These are phyloP conservation scores for Marisa cornuarietis DNA, from an alignment of 1,140 invertebrate genomes.

Conservation along the genomic window DNA sequence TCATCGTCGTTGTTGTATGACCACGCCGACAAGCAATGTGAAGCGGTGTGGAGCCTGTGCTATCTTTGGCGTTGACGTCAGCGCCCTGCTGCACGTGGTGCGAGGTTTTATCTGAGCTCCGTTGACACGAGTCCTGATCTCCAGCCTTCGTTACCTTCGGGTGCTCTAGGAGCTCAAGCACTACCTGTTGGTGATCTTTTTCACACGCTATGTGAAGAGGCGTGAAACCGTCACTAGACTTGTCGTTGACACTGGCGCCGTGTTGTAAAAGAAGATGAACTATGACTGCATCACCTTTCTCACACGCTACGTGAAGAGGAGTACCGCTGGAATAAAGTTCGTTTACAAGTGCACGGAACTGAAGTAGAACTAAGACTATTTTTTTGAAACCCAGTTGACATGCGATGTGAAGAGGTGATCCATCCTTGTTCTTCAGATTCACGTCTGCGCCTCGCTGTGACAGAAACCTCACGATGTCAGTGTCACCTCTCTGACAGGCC, in stretches of 20 bases:
- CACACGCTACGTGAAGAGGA: neutral
- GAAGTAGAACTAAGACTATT: neutral
- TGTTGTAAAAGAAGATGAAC: neutral
- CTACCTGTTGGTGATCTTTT: neutral
- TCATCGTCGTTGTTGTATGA: conserved; percentile 66
- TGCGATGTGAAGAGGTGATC: neutral
- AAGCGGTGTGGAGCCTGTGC: neutral
- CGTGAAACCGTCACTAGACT: neutral
- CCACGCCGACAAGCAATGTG: conserved; percentile 75
- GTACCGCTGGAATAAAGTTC: neutral
- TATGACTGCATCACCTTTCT: too few species aligned
- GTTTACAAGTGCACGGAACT: neutral
- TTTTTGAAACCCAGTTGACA: neutral
- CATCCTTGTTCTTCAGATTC: conserved; percentile 19
- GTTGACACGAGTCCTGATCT: too few species aligned
- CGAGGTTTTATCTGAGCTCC: conserved; percentile 56
- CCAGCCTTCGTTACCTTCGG: too few species aligned
- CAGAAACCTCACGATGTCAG: conserved; percentile 85
- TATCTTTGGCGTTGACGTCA: conserved; percentile 36
- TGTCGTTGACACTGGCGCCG: neutral
- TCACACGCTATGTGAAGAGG: conserved; percentile 16
- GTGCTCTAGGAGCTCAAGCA: conserved; percentile 2
- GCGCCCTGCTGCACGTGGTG: conserved; percentile 73
- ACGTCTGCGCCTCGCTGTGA: conserved; percentile 80
- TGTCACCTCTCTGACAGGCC: conserved; percentile 81